Conservation (phyloP, 2,113 vertebrate genomes). For the Glaucidium brasilianum region DNA sequence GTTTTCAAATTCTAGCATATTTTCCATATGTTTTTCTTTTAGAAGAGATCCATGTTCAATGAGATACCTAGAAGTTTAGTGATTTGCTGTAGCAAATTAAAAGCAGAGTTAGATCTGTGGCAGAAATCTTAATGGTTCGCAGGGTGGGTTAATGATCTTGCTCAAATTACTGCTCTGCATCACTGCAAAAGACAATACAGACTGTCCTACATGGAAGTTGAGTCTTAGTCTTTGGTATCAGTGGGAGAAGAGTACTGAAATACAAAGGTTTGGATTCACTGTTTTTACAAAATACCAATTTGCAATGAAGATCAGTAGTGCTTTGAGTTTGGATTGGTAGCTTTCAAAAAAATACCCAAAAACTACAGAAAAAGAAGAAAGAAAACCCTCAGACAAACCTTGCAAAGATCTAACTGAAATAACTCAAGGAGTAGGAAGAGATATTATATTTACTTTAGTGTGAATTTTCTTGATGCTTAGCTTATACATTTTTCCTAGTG, state of each 20-base stretch:
- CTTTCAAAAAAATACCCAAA: not conserved
- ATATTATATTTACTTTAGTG: not conserved
- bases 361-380: not conserved
- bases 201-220: not conserved
- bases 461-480: not conserved
- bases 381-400: not conserved
- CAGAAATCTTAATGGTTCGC: not conserved
- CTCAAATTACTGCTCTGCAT: not conserved
- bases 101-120: not conserved
- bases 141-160: not conserved
- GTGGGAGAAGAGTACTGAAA: not conserved
- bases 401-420: not conserved
- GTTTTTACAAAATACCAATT: not conserved
- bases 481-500: not conserved
- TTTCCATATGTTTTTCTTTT: not conserved
- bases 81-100: not conserved
- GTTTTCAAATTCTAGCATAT: slow-evolving; percentile 23
- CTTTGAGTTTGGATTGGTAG: not conserved
- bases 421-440: not conserved
- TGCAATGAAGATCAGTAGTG: not conserved
- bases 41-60: not conserved
- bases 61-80: not conserved
- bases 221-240: not conserved
- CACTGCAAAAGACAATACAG: not conserved
- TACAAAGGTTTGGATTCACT: not conserved